Base-by-base conservation (phyloP, 2,113 vertebrate species). In the Cynoglossus semilaevis region DNA sequence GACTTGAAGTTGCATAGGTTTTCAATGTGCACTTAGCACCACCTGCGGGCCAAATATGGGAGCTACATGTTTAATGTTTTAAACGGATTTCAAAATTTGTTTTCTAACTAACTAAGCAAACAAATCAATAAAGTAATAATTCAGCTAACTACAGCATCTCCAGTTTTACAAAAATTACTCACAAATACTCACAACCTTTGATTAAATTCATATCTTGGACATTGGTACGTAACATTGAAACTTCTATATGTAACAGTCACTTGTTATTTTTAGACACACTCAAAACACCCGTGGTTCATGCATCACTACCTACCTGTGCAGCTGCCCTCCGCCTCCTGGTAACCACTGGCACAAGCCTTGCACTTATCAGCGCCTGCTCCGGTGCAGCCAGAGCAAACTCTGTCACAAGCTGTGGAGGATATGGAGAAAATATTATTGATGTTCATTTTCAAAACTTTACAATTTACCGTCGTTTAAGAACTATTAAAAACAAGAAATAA, bases 291-390 rank as follows among this genome's bases (percentile, higher is more conserved):
- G 19, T 0, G 7, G 51, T 44, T 11, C n/a, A 34, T 18, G 16
- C 40, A 49, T 46, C 6, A 1, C 9, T n/a, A 18, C 87, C 48
- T 74, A 95, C 96, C 96, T 91, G 88, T 56, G 63, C 96, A 98
- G 53, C 85, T 88, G 40, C 90, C 92, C 8, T 85, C 88, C 52
- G 90, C 78, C 22, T 92, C 83, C 4, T 67, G 0, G 37, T 93
- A 95, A 34, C 95, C 96, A 0, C 87, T 10, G 34, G 90, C 35
- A 15, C 96, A 98, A 34, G 79, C 74, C 6, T 83, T 83, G 49
- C 96, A 97, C 14, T 82, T 70, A 11, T 83, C 86, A 2, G 95
- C 88, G 5, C 96, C 94, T 41, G 90, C 82, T 12, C 91, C 94
- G 0, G 87, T 92, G 85, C 96, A 99, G 38, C 91, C 90, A 0